Percentiles rank a stretch among this genome's conserved stretches.
phyloP scores from a whole-genome alignment of 2,113 vertebrate genomes.

The Anarhynchus alexandrinus region DNA sequence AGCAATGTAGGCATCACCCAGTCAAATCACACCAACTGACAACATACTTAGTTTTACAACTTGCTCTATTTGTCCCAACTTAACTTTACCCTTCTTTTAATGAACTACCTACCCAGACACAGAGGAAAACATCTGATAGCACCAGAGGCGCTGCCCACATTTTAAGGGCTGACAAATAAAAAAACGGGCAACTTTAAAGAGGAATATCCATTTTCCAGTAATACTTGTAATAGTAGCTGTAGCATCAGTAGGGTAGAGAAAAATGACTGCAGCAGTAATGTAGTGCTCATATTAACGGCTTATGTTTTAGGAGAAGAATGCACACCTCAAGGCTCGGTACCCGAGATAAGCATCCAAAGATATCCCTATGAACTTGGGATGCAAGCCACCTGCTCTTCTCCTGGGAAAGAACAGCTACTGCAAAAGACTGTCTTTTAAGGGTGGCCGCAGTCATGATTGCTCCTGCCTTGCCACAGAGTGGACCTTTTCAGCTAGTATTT shows the following conservation, averaged over 20 bases:
- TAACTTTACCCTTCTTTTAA: not conserved
- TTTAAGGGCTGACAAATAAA: not conserved
- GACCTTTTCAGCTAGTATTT: not conserved
- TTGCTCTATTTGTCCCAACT: not conserved
- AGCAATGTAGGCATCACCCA: not conserved
- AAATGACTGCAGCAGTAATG: not conserved
- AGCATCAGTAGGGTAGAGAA: not conserved
- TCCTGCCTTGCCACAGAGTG: not conserved
- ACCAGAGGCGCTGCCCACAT: not conserved
- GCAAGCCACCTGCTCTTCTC: not conserved
- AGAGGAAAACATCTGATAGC: not conserved
- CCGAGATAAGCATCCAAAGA: not conserved
- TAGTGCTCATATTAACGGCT: not conserved
- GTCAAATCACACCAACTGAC: not conserved
- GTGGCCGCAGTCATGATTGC: not conserved
- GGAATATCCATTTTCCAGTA: not conserved
- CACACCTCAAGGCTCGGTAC: not conserved
- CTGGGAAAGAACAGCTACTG: not conserved
- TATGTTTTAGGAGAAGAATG: not conserved
- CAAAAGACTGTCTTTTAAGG: not conserved
- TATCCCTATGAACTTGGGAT: not conserved
- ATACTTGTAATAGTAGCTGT: not conserved
- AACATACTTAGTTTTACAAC: not conserved
- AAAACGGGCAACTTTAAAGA: not conserved
- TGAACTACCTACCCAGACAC: not conserved